Conservation (phyloP, 1,140 invertebrate genomes). For the Neodiprion lecontei region DNA sequence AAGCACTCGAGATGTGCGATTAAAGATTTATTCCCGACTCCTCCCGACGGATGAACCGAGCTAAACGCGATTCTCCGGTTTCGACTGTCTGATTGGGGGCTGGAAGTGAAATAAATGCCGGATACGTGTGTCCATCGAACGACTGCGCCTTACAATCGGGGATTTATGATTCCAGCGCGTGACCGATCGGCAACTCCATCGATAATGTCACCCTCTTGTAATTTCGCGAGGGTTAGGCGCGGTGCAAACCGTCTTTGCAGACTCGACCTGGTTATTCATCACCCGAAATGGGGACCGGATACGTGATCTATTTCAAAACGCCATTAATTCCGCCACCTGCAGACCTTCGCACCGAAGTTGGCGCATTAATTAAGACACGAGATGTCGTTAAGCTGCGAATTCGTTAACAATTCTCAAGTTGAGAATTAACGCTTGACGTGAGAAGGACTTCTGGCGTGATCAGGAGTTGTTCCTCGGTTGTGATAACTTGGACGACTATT, state of each 20-base stretch:
- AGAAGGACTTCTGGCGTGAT: too few relatives aligned
- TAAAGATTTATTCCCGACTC: too few relatives aligned
- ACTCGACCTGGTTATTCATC: neutral
- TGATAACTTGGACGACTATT: too few relatives aligned
- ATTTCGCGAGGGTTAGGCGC: too few relatives aligned
- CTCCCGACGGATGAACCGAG: too few relatives aligned
- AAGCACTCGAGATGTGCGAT: too few relatives aligned
- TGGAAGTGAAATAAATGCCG: neutral
- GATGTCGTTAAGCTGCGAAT: too few relatives aligned
- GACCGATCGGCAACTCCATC: slow-evolving; percentile 1
- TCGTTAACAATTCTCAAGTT: too few relatives aligned
- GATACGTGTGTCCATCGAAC: neutral
- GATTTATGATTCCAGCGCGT: neutral
- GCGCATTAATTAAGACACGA: too few relatives aligned
- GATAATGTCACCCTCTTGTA: neutral
- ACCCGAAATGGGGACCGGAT: neutral
- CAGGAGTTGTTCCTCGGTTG: too few relatives aligned
- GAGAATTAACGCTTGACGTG: too few relatives aligned
- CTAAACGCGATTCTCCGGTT: neutral
- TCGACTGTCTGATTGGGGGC: neutral
- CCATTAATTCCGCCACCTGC: neutral
- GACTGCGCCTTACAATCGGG: neutral
- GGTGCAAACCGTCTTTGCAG: neutral
- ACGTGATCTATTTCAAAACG: neutral
- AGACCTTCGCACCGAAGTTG: too few relatives aligned